phyloP scores from a whole-genome alignment of 2,113 vertebrate species.

The Tachuris rubrigastra region DNA sequence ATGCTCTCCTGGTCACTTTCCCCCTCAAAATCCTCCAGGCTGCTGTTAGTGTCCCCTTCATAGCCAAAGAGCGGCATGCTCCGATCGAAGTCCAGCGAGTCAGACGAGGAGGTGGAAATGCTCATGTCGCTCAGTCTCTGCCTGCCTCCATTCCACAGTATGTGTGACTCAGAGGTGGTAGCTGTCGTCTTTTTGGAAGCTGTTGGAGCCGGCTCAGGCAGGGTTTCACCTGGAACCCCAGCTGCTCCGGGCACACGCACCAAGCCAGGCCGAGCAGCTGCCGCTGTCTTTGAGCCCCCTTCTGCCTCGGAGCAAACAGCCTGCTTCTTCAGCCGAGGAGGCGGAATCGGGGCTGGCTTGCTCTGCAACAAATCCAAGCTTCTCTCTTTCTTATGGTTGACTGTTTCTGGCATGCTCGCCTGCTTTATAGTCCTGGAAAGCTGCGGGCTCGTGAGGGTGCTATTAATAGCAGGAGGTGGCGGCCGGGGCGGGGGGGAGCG shows the following conservation, averaged over 20 bases:
- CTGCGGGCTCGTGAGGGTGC: conserved; percentile 70
- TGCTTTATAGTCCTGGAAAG: conserved; percentile 71
- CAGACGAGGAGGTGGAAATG: conserved; percentile 92
- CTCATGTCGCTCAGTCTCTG: conserved; percentile 92
- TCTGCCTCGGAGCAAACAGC: conserved; percentile 76
- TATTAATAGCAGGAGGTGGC: conserved; percentile 80
- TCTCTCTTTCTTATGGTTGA: conserved; percentile 63
- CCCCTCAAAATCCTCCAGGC: conserved; percentile 87
- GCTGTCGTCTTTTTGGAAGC: conserved; percentile 38
- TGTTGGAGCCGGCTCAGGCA: background rate
- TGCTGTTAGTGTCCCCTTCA: conserved; percentile 83
- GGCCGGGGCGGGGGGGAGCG: conserved; percentile 80
- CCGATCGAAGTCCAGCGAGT: conserved; percentile 87
- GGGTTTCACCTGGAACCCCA: conserved; percentile 68
- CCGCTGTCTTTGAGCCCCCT: background rate
- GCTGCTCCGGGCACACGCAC: conserved; percentile 69
- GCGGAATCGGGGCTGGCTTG: conserved; percentile 74
- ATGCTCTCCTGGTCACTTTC: conserved; percentile 89
- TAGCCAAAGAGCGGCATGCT: conserved; percentile 80
- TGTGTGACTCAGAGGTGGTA: conserved; percentile 63
- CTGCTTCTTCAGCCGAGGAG: conserved; percentile 81
- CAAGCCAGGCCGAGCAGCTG: background rate
- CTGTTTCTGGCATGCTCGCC: conserved; percentile 82
- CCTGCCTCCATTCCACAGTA: conserved; percentile 66
- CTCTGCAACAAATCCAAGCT: conserved; percentile 67